Evolutionary conservation across 2,113 vertebrate species (phyloP).

Genomic region (Bujurquina vittata): DNA sequence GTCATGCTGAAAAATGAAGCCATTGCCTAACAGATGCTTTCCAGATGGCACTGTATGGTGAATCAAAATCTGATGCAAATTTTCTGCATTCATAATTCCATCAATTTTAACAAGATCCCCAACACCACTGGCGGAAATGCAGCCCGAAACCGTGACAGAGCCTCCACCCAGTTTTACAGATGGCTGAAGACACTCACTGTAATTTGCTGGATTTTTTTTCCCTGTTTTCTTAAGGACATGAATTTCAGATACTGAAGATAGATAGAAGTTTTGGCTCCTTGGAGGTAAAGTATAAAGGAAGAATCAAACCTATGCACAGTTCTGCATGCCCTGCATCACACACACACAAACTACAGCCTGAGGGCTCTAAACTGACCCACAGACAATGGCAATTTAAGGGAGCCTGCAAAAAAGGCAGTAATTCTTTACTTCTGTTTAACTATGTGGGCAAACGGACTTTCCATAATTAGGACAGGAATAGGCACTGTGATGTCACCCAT

Average conservation of each 20-base stretch:
- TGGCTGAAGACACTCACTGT: no score
- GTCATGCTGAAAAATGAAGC: neutral
- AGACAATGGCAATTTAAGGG: neutral
- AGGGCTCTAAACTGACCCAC: neutral
- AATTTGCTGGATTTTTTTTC: no score
- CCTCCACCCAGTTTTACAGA: no score
- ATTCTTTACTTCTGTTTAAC: neutral
- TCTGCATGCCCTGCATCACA: neutral
- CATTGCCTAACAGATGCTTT: neutral
- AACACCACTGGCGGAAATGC: no score
- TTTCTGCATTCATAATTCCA: no score
- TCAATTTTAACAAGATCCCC: no score
- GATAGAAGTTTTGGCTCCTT: neutral
- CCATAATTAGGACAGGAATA: neutral
- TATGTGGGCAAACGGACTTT: neutral
- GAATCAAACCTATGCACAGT: neutral
- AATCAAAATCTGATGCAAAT: no score
- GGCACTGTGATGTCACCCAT: neutral
- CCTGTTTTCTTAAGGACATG: no score
- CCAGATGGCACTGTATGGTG: no score
- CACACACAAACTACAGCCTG: neutral
- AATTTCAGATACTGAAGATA: no score
- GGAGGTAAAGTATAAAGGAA: neutral
- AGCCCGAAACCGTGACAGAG: no score
- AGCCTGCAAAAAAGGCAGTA: neutral